phyloP scores from a whole-genome alignment of 2,797 vertebrate genomes.

The Dermochelys coriacea region DNA sequence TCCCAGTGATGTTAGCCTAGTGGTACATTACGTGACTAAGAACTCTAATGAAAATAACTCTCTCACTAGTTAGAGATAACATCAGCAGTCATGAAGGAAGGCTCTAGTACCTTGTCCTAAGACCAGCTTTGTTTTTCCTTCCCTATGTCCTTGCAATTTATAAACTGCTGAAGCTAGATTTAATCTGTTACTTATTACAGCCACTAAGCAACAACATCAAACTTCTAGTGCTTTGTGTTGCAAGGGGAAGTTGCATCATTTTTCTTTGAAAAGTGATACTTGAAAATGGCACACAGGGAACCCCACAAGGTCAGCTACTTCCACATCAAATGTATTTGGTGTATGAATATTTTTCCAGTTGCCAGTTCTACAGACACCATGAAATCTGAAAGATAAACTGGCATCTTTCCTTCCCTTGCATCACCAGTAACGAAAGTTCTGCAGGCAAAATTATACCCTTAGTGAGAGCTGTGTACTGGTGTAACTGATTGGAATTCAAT shows the following conservation, averaged over 20 bases:
- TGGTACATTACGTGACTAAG: neutral
- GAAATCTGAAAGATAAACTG: conserved; percentile 41
- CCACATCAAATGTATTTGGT: neutral
- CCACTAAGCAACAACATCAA: neutral
- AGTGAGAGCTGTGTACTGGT: neutral
- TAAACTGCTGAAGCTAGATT: neutral
- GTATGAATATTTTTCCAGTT: neutral
- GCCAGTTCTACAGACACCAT: conserved; percentile 5
- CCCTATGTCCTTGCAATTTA: neutral
- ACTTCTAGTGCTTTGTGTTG: conserved; percentile 15
- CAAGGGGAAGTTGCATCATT: conserved; percentile 47
- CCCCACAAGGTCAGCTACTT: neutral
- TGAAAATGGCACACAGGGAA: neutral
- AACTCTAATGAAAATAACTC: neutral
- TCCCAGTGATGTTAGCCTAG: neutral
- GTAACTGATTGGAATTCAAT: neutral
- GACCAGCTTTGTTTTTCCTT: neutral
- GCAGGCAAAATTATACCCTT: neutral
- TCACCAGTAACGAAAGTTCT: neutral
- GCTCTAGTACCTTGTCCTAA: neutral
- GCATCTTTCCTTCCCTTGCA: conserved; percentile 1
- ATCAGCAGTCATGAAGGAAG: neutral
- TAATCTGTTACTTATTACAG: neutral
- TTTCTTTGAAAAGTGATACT: neutral
- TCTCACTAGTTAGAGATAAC: neutral